phyloP scores from a whole-genome alignment of 2,797 vertebrate genomes.

The Synanceia verrucosa region DNA sequence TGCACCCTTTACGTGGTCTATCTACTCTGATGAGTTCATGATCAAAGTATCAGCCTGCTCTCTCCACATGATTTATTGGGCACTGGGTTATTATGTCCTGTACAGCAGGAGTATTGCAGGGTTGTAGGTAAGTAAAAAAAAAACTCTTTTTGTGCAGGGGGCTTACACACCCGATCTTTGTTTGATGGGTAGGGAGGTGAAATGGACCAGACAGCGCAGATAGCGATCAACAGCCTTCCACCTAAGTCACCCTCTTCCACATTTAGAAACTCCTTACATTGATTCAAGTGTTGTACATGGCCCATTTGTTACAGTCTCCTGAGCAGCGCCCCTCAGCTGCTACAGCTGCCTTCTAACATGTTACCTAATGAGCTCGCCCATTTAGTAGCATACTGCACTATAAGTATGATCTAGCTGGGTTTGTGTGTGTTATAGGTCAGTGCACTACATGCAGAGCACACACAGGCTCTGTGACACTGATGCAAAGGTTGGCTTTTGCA shows the following conservation, averaged over 20 bases:
- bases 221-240: conserved; percentile 9
- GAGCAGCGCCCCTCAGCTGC: conserved; percentile 55
- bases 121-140: conserved; percentile 48
- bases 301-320: conserved; percentile 58
- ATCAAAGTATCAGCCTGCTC: conserved; percentile 47
- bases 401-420: conserved; percentile 23
- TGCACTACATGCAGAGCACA: conserved; percentile 39
- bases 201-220: conserved; percentile 10
- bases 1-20: conserved; percentile 17
- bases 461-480: conserved; percentile 53
- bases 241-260: conserved; percentile 13
- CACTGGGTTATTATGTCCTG: conserved; percentile 40
- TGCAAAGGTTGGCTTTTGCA: conserved; percentile 69
- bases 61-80: conserved; percentile 49
- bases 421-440: conserved; percentile 13
- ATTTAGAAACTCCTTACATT: conserved; percentile 31
- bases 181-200: conserved; percentile 8
- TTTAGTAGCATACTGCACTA: conserved; percentile 31
- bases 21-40: conserved; percentile 43
- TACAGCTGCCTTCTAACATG: conserved; percentile 51
- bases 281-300: conserved; percentile 42
- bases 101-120: conserved; percentile 7
- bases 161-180: conserved; percentile 12
- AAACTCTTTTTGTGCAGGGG: conserved; percentile 30
- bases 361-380: conserved; percentile 61